Evolutionary conservation across 2,888 invertebrate genomes (phyloP).

Genomic region (Megamerina dolium): DNA sequence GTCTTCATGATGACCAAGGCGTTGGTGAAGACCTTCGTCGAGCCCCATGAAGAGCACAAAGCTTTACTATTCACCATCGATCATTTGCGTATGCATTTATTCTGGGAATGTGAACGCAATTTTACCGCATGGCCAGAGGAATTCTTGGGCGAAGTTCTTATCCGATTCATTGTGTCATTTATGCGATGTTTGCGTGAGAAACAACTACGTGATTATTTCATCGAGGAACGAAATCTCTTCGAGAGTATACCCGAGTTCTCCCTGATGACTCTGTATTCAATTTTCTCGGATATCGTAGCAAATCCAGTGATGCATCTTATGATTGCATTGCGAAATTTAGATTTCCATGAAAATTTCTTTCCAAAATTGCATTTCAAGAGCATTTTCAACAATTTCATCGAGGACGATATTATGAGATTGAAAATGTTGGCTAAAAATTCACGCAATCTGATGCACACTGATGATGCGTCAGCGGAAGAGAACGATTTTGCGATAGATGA

Average conservation of each 20-base stretch:
- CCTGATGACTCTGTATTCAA: constrained; percentile 60
- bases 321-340: constrained; percentile 62
- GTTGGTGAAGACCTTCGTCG: constrained; percentile 67
- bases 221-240: constrained; percentile 66
- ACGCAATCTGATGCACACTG: constrained; percentile 17
- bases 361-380: constrained; percentile 58
- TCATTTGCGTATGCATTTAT: constrained; percentile 67
- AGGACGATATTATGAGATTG: constrained; percentile 52
- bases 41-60: constrained; percentile 54
- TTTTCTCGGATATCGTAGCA: constrained; percentile 62
- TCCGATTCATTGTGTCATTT: constrained; percentile 59
- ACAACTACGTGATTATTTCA: constrained; percentile 66
- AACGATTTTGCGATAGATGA: constrained; percentile 37
- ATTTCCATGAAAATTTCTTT: constrained; percentile 59
- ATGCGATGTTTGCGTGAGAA: constrained; percentile 58
- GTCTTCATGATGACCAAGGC: constrained; percentile 63
- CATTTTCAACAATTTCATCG: constrained; percentile 53
- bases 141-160: constrained; percentile 62
- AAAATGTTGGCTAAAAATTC: constrained; percentile 32
- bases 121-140: constrained; percentile 69
- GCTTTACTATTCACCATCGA: constrained; percentile 58
- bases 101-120: constrained; percentile 72
- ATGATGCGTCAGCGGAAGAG: constrained; percentile 28
- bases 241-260: constrained; percentile 62
- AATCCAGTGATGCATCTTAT: constrained; percentile 67